Evolutionary conservation across 2,797 vertebrate genomes (phyloP).

Genomic region (Hydrophis major): DNA sequence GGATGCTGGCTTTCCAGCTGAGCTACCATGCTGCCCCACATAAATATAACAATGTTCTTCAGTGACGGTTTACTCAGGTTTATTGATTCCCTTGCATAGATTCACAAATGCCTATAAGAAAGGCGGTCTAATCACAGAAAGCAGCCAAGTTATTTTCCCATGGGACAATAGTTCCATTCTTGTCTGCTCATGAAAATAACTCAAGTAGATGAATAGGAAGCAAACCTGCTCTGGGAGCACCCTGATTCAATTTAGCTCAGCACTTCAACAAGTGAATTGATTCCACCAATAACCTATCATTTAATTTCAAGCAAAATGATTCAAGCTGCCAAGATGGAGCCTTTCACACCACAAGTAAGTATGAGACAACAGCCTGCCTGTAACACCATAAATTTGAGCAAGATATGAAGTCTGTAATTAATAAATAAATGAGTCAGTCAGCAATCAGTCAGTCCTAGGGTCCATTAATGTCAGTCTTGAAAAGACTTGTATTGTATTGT

Average conservation of each 20-base stretch:
- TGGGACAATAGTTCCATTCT: neutral
- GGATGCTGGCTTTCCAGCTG: neutral
- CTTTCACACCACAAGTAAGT: neutral
- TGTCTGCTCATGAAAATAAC: neutral
- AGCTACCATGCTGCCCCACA: conserved; percentile 24
- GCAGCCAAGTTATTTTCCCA: neutral
- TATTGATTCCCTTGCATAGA: neutral
- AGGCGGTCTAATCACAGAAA: neutral
- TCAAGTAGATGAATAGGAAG: neutral
- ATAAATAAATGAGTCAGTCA: neutral
- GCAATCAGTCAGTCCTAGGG: neutral
- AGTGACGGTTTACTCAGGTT: neutral
- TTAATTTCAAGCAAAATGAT: neutral
- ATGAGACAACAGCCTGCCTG: neutral
- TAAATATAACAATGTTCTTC: conserved; percentile 16
- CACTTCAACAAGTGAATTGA: neutral
- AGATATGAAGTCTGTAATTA: neutral
- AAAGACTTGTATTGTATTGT: neutral
- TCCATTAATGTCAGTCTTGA: neutral
- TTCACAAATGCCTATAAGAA: neutral
- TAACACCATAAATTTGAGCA: neutral
- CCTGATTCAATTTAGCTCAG: neutral
- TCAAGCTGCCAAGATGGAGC: neutral
- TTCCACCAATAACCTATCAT: neutral
- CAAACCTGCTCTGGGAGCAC: neutral